phyloP scores from a whole-genome alignment of 2,113 vertebrate genomes.

The Malurus cyaneus region DNA sequence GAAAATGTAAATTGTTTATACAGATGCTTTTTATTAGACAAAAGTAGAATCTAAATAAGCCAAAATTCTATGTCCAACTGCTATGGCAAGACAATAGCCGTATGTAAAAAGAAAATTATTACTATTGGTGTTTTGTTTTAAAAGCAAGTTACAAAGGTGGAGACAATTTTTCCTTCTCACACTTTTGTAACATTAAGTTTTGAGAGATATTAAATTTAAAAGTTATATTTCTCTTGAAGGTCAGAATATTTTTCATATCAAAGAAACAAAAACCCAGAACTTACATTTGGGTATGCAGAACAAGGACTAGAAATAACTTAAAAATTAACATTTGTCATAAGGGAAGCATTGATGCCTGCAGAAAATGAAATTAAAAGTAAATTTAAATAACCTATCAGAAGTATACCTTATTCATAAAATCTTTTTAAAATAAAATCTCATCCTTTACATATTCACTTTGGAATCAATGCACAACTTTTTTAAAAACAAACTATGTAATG shows the following conservation, averaged over 20 bases:
- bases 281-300: background rate
- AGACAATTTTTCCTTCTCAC: background rate
- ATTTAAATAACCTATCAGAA: background rate
- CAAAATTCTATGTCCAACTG: background rate
- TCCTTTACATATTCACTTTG: background rate
- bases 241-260: background rate
- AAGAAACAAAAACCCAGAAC: background rate
- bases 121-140: background rate
- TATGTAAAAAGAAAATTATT: background rate
- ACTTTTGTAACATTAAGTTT: background rate
- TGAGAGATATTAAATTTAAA: background rate
- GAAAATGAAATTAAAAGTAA: background rate
- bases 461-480: background rate
- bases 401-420: background rate
- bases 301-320: background rate
- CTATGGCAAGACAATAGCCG: background rate
- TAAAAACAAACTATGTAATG: background rate
- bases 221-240: background rate
- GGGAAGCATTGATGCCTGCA: background rate
- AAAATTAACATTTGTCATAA: background rate
- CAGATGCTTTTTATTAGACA: conserved; percentile 17
- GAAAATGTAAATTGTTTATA: background rate
- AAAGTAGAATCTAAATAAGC: background rate
- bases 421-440: background rate
- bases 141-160: background rate